phyloP scores from a whole-genome alignment of 2,797 vertebrate species.

The Phataginus tetradactyla region DNA sequence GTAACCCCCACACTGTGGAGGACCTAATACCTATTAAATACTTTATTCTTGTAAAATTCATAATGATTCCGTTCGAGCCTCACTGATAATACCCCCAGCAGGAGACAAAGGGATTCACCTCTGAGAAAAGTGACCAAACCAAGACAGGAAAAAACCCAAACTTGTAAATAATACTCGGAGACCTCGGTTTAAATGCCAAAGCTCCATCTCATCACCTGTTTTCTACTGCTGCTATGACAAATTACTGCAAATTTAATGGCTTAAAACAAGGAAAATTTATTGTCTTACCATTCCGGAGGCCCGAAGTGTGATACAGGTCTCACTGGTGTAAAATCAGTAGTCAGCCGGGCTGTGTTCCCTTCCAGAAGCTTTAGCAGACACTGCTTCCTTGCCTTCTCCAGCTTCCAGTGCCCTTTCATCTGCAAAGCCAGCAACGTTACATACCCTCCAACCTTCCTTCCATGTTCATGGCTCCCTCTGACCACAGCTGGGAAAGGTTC shows the following conservation, averaged over 20 bases:
- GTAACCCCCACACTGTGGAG: fast-evolving
- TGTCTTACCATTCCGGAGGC: background rate
- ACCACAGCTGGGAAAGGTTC: background rate
- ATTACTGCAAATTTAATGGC: background rate
- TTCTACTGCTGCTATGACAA: background rate
- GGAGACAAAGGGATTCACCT: background rate
- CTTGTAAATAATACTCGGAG: background rate
- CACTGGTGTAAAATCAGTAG: background rate
- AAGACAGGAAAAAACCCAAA: too few relatives aligned
- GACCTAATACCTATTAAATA: fast-evolving
- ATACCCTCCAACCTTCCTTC: background rate
- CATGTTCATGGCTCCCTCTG: background rate
- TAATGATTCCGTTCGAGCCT: background rate
- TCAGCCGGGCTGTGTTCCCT: background rate
- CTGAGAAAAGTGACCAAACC: background rate
- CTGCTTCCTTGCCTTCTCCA: background rate
- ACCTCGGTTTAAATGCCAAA: background rate
- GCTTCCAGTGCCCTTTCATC: background rate
- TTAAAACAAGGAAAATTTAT: background rate
- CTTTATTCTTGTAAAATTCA: background rate
- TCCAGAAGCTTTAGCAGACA: background rate
- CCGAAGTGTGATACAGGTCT: background rate
- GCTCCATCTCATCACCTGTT: background rate
- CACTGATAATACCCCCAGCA: background rate
- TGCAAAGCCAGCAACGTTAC: fast-evolving